Base-by-base conservation (phyloP, 2,888 invertebrate genomes). In the Pantelozetes paolii region DNA sequence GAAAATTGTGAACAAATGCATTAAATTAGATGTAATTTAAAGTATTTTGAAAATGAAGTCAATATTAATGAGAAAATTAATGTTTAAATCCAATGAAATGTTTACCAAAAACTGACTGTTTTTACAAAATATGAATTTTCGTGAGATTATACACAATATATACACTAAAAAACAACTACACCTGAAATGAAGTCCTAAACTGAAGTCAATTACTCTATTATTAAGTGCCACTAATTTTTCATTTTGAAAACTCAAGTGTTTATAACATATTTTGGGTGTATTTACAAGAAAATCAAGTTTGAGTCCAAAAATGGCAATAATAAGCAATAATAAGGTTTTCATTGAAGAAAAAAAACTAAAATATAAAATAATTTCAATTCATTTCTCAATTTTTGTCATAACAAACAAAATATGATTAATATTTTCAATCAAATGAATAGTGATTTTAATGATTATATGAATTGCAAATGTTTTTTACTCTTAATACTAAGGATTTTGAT, bases 191-290 rank as follows among this genome's bases (percentile, higher is more conserved):
- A 45, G n/a, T 45, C n/a, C 15, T 45, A 45, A 45, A n/a, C 40
- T 45, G 45, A 45, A 45, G 15, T 45, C 45, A 45, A 45, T 45
- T 45, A 50, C 20, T 18, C 18, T 50, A 20, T 50, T 20, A 50
- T 50, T n/a, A 50, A 50, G 50, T 20, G 50, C 20, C n/a, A 45
- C 50, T 50, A 50, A 50, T 50, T 20, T 50, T 20, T 50, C 50
- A 50, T 50, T 50, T 50, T 50, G 50, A 50, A 50, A 45, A n/a
- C 45, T 45, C 15, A 45, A 45, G 45, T 50, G 50, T 50, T 50
- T 18, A 8, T 50, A 20, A 50, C 6, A 36, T 36, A 8, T 36
- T 50, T 50, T 50, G 50, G 50, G 50, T 20, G 50, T 50, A 50
- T 20, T 50, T 20, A n/a, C 50, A 20, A n/a, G 20, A 50, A 50